These are phyloP conservation scores for Papilio glaucus DNA, from an alignment of 1,140 invertebrate genomes.

Conservation along the genomic window DNA sequence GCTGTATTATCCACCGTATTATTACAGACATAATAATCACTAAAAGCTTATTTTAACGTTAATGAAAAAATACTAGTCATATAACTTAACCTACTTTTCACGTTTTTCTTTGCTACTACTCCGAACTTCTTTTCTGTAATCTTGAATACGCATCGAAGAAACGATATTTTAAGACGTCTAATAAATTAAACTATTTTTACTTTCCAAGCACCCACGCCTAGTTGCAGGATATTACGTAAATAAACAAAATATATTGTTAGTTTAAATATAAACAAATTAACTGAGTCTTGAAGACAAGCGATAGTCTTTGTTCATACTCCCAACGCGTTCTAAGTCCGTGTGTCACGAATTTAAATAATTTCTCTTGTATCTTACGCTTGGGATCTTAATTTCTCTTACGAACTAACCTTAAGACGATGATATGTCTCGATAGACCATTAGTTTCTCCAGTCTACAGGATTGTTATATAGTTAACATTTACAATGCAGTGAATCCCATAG, in stretches of 20 bases:
- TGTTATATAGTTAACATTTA: too few relatives aligned
- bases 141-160: too few relatives aligned
- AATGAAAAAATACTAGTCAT: too few relatives aligned
- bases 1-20: too few relatives aligned
- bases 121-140: too few relatives aligned
- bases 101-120: too few relatives aligned
- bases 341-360: slow-evolving; percentile 20
- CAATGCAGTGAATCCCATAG: too few relatives aligned
- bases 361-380: background rate
- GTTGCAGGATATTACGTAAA: background rate
- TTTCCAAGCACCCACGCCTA: background rate
- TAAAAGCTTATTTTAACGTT: too few relatives aligned
- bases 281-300: background rate
- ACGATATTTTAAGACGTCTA: background rate
- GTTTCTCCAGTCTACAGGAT: too few relatives aligned
- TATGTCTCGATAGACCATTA: too few relatives aligned
- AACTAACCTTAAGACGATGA: background rate
- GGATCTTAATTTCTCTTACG: background rate
- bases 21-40: too few relatives aligned
- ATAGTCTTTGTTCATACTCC: background rate
- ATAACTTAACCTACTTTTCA: too few relatives aligned
- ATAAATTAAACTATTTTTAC: slow-evolving; percentile 22
- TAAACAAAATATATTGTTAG: slow-evolving; percentile 19
- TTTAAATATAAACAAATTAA: slow-evolving; percentile 9
- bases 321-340: background rate